phyloP scores from a whole-genome alignment of 2,888 invertebrate genomes.

The Andrena bicolor region DNA sequence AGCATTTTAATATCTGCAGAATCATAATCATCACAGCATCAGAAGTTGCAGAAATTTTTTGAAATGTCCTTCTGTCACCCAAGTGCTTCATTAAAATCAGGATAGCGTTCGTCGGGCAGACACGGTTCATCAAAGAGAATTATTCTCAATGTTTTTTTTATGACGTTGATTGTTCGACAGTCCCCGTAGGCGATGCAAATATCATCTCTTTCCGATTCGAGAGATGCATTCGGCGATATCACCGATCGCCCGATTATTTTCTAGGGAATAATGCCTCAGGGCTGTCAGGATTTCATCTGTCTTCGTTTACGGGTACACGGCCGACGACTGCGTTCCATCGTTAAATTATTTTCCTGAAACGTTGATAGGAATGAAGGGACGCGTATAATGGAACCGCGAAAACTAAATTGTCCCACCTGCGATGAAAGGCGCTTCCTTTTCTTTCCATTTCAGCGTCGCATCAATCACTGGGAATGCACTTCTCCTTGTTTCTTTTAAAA shows the following conservation, averaged over 20 bases:
- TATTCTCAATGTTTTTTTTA: conserved; percentile 35
- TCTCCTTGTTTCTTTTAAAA: neutral
- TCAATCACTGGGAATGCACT: conserved; percentile 1
- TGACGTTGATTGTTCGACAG: conserved; percentile 17
- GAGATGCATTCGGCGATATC: conserved; percentile 24
- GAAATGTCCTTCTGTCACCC: neutral
- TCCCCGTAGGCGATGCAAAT: conserved; percentile 41
- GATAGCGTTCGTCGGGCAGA: conserved; percentile 6
- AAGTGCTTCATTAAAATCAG: conserved; percentile 50
- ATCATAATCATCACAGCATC: neutral
- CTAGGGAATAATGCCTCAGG: conserved; percentile 45
- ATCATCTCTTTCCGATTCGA: conserved; percentile 9
- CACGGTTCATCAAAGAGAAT: conserved; percentile 32
- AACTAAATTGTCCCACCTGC: conserved; percentile 11
- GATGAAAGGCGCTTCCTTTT: neutral
- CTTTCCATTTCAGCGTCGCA: neutral
- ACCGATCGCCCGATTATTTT: conserved; percentile 46
- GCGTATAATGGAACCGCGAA: conserved; percentile 14
- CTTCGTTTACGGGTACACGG: conserved; percentile 35
- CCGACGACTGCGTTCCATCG: conserved; percentile 2
- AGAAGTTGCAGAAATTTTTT: neutral
- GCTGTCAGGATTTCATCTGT: conserved; percentile 33
- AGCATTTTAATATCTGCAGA: no score
- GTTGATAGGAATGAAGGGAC: neutral
- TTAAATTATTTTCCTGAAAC: conserved; percentile 43